Conservation (phyloP, 1,140 invertebrate species). For the Leptinotarsa defecta region DNA sequence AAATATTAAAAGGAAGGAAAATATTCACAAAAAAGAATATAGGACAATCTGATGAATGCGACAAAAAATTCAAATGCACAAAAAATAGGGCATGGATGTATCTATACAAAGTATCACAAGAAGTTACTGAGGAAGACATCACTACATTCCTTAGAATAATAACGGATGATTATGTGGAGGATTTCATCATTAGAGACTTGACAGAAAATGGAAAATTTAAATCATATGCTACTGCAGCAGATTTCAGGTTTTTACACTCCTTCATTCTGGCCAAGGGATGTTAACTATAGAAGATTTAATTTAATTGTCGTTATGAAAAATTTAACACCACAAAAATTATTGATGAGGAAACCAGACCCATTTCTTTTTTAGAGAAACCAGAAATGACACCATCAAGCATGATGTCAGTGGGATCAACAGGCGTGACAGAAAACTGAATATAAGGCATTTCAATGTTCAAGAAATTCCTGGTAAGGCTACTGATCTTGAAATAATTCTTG, state of each 20-base stretch:
- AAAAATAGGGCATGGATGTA: too few species aligned
- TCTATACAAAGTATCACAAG: too few species aligned
- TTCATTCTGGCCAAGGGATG: conserved; percentile 7
- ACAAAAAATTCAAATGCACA: not conserved
- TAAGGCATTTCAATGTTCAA: conserved; percentile 14
- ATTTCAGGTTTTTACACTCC: conserved; percentile 14
- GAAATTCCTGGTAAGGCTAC: not conserved
- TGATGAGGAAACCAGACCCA: not conserved
- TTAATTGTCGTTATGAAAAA: conserved; percentile 7
- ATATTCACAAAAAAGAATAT: not conserved
- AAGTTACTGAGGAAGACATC: not conserved
- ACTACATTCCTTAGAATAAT: conserved; percentile 9
- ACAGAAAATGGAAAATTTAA: conserved; percentile 1
- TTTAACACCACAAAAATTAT: not conserved
- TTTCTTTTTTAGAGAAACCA: conserved; percentile 12
- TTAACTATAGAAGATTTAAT: conserved; percentile 4
- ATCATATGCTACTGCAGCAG: conserved; percentile 13
- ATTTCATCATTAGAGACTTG: not conserved
- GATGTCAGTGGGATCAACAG: not conserved
- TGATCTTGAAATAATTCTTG: conserved; percentile 11
- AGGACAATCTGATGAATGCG: not conserved
- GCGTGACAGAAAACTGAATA: not conserved
- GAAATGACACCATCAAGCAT: conserved; percentile 8
- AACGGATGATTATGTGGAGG: conserved; percentile 1
- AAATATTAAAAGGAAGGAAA: not conserved